Base-by-base conservation (phyloP, 2,113 vertebrate genomes). In the Zosterops hypoxanthus region DNA sequence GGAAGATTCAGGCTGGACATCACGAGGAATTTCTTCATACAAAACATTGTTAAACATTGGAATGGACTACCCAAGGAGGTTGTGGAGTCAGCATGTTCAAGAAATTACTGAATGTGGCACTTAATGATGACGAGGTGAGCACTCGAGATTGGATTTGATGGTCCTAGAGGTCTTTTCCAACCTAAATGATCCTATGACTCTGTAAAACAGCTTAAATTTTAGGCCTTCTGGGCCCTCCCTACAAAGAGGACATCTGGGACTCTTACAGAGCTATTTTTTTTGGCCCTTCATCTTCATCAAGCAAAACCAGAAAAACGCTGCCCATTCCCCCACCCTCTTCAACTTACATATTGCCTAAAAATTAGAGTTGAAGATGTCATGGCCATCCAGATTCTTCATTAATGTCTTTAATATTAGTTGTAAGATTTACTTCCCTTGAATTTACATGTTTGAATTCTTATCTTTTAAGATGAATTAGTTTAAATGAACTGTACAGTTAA, bases 291-390 rank as follows among this genome's bases (percentile, higher is more conserved):
- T 33, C 6, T 70, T 79, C n/a, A 90, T 39, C 1, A 73, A 44
- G 12, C 1, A 63, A 33, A 46, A 56, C 0, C 2, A 50, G 12
- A 18, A 3, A 47, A 33, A 29, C 0, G 0, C 4, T 39, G 39
- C 2, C 1, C 3, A 3, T 16, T 4, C 5, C 1, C 5, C 33
- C 8, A 21, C 12, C 34, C 20, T 4, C 5, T 1, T 5, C 33
- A 13, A 21, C 12, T 39, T 41, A 17, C 16, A 64, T 60, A 52
- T 65, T 83, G 6, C 33, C 26, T 60, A 22, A 55, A 9, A 46
- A 47, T 47, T 19, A 66, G 14, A 55, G 12, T 12, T 42, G 13
- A 71, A 66, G 39, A 47, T 52, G 8, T 55, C 57, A 66, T 9
- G 12, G 4, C 2, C 8, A 59, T 59, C 2, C 26, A 76, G 3